Evolutionary conservation across 2,113 vertebrate species (phyloP), one percentile per base, ranked within the genome.

Genomic region (Ranitomeya imitator): DNA sequence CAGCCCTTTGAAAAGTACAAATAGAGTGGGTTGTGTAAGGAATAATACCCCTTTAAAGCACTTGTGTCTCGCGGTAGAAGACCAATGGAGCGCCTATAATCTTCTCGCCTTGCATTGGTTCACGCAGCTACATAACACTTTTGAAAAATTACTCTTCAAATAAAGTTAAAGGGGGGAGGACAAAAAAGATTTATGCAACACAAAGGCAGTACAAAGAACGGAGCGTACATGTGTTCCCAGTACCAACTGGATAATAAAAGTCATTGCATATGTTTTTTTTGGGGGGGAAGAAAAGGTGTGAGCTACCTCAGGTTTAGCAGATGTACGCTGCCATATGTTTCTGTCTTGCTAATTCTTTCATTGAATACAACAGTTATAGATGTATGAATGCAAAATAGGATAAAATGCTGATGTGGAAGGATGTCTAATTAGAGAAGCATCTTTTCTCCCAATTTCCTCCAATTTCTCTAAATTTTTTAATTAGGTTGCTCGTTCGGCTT

Each of bases 71-170:
- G 31, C 55, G 23, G 61, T 23, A 87, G n/a, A 80, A 69, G 77
- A 80, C 77, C 76, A 67, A 78, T 78, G 74, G 57, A 61, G 61
- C 55, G 16, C 59, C 73, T 78, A 73, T 76, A 73, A 77, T 86
- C 85, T 57, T 86, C 77, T 65, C 71, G 63, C 23, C 85, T 67
- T 77, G 31, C 74, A 19, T 59, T 51, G n/a, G 67, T 63, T 65
- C 86, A 79, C 63, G 67, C 55, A 51, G 67, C 85, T 67, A 60
- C 61, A 57, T 9, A 54, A 59, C 80, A 84, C 45, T 82, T 89
- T 89, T 89, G 87, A 89, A 89, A 89, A 89, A 85, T 89, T 67
- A 89, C 69, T 79, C 82, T 89, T 89, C 82, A 89, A 88, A 88
- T 84, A 21, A 83, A 59, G 21, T 57, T 26, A 69, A 83, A 74